phyloP scores from a whole-genome alignment of 2,797 vertebrate species.

The Chaetophractus vellerosus region DNA sequence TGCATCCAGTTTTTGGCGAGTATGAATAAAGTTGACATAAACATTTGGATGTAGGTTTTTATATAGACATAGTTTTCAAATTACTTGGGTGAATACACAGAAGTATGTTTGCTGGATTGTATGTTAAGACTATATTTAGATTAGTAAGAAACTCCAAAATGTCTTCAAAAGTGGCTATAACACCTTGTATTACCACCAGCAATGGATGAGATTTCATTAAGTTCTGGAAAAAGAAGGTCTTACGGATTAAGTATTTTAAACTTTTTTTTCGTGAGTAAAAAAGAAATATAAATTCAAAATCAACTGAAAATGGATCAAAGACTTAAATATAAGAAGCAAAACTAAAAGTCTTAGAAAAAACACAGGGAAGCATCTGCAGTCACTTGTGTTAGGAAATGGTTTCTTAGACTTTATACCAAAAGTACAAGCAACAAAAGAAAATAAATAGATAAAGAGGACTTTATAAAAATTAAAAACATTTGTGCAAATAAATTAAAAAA shows the following conservation, averaged over 20 bases:
- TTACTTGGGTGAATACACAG: neutral
- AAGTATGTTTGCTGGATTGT: neutral
- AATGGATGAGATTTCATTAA: neutral
- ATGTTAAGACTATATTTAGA: neutral
- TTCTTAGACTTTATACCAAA: no score
- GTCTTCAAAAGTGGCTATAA: neutral
- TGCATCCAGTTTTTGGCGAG: neutral
- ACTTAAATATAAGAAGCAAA: no score
- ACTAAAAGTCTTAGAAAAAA: no score
- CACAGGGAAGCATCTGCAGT: no score
- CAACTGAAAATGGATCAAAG: no score
- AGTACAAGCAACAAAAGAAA: no score
- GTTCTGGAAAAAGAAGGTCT: neutral
- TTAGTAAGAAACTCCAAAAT: neutral
- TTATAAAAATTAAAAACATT: no score
- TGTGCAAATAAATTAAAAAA: no score
- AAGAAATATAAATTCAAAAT: neutral
- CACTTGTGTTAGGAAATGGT: no score
- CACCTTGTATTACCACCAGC: no score
- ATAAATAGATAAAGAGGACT: no score
- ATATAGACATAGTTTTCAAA: neutral
- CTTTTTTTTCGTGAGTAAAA: conserved; percentile 26
- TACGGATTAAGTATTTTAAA: neutral
- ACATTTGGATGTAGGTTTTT: neutral
- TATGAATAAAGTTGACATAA: neutral